Conservation (phyloP, 2,797 vertebrate species). For the Myotis pilosus region DNA sequence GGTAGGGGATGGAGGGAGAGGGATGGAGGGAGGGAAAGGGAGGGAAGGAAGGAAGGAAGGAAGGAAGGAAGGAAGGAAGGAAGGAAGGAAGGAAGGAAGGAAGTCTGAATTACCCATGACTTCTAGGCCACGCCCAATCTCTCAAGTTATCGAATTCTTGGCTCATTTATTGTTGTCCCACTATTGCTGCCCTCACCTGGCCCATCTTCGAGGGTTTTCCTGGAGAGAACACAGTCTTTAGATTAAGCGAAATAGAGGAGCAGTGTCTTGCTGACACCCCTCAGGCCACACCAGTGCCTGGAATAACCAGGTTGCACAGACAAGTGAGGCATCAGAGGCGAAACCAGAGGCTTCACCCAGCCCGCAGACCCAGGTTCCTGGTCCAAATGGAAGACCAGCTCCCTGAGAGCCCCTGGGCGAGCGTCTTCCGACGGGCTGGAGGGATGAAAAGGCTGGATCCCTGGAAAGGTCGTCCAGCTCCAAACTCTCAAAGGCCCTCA, state of each 20-base stretch:
- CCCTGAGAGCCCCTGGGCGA: no score
- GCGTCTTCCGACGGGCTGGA: not conserved
- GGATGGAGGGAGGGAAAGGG: not conserved
- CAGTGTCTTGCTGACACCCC: no score
- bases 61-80: not conserved
- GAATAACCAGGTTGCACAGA: not conserved
- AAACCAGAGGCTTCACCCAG: not conserved
- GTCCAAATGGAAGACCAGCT: not conserved
- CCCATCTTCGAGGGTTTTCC: not conserved
- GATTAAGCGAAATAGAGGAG: not conserved
- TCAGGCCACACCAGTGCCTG: fast-evolving
- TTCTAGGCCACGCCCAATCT: not conserved
- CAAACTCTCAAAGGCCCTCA: not conserved
- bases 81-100: not conserved
- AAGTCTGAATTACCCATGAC: not conserved
- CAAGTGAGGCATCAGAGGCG: fast-evolving
- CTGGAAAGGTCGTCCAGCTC: not conserved
- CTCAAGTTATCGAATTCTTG: not conserved
- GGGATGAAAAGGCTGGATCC: not conserved
- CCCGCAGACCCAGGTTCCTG: not conserved
- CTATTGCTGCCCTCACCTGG: not conserved
- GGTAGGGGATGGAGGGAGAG: no score
- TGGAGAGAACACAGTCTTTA: not conserved
- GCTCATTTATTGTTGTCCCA: not conserved
- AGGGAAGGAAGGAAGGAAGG: not conserved